These are phyloP conservation scores for Temnopleurus reevesii DNA, from an alignment of 53 echinoderm and acorn worm genomes.

Conservation along the genomic window DNA sequence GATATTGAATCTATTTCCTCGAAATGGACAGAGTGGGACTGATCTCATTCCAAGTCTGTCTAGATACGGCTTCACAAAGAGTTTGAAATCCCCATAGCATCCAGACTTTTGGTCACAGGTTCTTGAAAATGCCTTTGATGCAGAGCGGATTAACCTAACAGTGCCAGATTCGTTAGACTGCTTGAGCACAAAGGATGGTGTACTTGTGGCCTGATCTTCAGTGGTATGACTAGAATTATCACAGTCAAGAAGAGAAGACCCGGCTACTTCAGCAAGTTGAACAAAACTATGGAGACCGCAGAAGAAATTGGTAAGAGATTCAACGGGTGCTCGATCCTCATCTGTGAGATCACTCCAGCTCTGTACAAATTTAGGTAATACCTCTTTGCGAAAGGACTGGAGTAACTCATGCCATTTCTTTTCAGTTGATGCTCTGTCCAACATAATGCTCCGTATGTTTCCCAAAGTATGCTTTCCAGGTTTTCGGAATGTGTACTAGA, in stretches of 20 bases:
- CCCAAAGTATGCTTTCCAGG: constrained; percentile 46
- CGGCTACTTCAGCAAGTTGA: constrained; percentile 51
- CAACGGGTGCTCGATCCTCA: constrained; percentile 32
- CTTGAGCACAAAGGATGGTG: constrained; percentile 56
- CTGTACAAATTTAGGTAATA: constrained; percentile 26
- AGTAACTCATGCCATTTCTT: constrained; percentile 57
- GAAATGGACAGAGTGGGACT: constrained; percentile 58
- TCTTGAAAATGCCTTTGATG: constrained; percentile 62
- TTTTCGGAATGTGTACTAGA: constrained; percentile 38
- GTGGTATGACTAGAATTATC: neutral
- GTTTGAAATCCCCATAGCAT: constrained; percentile 56
- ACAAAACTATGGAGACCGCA: constrained; percentile 48
- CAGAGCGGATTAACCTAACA: constrained; percentile 42
- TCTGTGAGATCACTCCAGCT: constrained; percentile 33
- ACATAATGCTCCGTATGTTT: constrained; percentile 42
- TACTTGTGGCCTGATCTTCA: constrained; percentile 20
- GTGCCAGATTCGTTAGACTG: constrained; percentile 48
- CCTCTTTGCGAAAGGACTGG: constrained; percentile 29
- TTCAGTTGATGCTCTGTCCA: constrained; percentile 41
- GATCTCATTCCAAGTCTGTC: constrained; percentile 44
- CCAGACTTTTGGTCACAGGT: constrained; percentile 46
- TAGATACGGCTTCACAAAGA: constrained; percentile 58
- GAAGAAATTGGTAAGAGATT: constrained; percentile 46
- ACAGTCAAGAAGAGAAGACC: constrained; percentile 31
- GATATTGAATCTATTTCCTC: constrained; percentile 48